Base-by-base conservation (phyloP, 2,113 vertebrate species). In the Plotosus lineatus region DNA sequence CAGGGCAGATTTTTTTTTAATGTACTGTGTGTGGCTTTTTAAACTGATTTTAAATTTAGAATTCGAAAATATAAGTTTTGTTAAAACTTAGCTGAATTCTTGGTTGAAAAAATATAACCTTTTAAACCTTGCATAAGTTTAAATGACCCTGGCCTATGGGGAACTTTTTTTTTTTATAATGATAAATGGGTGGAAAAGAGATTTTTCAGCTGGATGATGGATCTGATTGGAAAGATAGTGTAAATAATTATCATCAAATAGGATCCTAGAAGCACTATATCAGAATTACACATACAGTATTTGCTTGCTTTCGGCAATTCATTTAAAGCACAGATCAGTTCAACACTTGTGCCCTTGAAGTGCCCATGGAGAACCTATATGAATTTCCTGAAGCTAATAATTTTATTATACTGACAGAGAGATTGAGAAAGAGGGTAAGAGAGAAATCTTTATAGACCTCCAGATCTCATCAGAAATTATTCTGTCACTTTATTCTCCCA, bases 401-500 rank as follows among this genome's bases (percentile, higher is more conserved):
- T 79, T 85, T 76, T 63, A 75, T 78, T 78, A 48, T 74, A 31
- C 21, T 50, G 21, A 77, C 61, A 74, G 46, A 55, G 28, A 65
- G 51, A 28, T 36, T 72, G 28, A 84, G 46, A 33, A n/a, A 79
- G 31, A 80, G 63, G 33, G n/a, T 60, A 68, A 71, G n/a, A 58
- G 38, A 69, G 53, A 26, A 76, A 75, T 61, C 76, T 85, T 79
- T 75, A 73, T 75, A 51, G 80, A 31, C 8, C 68, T 31, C 23
- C 80, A 78, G 69, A 76, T 78, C 72, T 79, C 83, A 79, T 71
- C 42, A 73, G 46, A 72, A 82, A 85, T 48, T 23, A 79, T 82
- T 75, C 71, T 55, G 26, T 78, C 58, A 66, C 58, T 63, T 66
- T 48, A 73, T 72, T 50, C 79, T 78, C 55, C 55, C 56, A 44